These are phyloP conservation scores for Halictus ligatus DNA, from an alignment of 2,888 invertebrate genomes.

Conservation along the genomic window DNA sequence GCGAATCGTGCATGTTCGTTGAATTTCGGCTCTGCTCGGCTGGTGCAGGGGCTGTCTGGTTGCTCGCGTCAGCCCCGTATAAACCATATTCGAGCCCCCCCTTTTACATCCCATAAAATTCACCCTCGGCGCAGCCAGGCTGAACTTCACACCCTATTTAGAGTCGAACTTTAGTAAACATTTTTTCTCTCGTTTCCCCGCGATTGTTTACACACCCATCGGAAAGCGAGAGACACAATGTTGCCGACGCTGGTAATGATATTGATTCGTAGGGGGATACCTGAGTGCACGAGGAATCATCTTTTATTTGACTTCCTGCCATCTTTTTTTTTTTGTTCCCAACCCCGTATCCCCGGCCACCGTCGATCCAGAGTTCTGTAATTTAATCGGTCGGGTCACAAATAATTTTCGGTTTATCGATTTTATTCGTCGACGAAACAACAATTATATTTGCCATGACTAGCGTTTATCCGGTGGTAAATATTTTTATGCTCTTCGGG, in stretches of 20 bases:
- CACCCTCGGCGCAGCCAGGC: constrained; percentile 1
- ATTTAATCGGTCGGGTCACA: background rate
- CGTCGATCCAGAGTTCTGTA: background rate
- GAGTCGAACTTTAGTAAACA: constrained; percentile 16
- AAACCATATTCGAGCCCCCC: constrained; percentile 23
- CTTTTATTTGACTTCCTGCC: background rate
- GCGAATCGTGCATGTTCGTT: constrained; percentile 39
- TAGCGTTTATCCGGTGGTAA: background rate
- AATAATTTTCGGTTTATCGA: background rate
- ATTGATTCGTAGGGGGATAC: constrained; percentile 2
- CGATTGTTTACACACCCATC: constrained; percentile 13
- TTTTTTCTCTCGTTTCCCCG: constrained; percentile 3
- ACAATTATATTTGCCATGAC: background rate
- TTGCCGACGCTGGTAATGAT: constrained; percentile 10
- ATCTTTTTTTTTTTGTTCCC: background rate
- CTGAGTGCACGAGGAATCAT: background rate
- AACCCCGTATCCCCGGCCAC: background rate
- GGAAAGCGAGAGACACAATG: constrained; percentile 6
- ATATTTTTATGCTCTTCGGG: background rate
- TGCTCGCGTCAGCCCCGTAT: constrained; percentile 19
- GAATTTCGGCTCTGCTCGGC: constrained; percentile 49
- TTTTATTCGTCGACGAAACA: background rate
- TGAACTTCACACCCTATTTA: background rate
- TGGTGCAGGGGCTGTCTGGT: constrained; percentile 24
- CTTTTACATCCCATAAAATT: constrained; percentile 32